A percentile compares a stretch with the other conserved stretches of the same genome.
These are phyloP conservation scores for Volucella bombylans DNA, from an alignment of 2,888 invertebrate species.

Conservation along the genomic window DNA sequence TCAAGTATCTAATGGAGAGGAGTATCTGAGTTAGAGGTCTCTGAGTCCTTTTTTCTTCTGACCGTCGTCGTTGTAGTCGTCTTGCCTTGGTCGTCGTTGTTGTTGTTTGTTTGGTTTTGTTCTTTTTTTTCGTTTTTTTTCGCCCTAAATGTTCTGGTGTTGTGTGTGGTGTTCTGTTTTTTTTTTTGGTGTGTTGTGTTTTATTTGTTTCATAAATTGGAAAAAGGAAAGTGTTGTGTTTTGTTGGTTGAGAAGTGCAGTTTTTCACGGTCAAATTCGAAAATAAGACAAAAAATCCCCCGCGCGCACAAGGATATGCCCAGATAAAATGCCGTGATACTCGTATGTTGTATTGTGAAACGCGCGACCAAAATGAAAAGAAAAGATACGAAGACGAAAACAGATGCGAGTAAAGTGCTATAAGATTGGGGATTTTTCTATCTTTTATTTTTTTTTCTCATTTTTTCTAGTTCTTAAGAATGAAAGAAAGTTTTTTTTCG, in stretches of 20 bases:
- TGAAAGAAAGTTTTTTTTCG: not conserved
- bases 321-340: not conserved
- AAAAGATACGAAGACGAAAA: conserved; percentile 18
- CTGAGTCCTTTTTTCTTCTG: conserved; percentile 52
- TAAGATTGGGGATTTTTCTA: conserved; percentile 1
- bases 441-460: not conserved
- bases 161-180: conserved; percentile 76
- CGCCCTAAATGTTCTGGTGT: conserved; percentile 75
- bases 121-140: conserved; percentile 12
- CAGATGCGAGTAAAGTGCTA: no score
- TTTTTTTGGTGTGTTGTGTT: conserved; percentile 35
- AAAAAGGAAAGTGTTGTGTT: conserved; percentile 72
- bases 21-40: conserved; percentile 6
- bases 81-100: conserved; percentile 23
- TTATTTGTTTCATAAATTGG: conserved; percentile 66
- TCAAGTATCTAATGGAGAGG: conserved; percentile 35
- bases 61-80: conserved; percentile 7
- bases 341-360: not conserved
- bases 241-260: conserved; percentile 60
- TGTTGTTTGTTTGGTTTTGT: conserved; percentile 21
- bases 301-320: conserved; percentile 60
- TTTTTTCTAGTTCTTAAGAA: not conserved
- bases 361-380: not conserved
- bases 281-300: conserved; percentile 59
- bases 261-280: conserved; percentile 70